Conservation (phyloP, 2,113 vertebrate genomes). For the Phaethon lepturus region DNA sequence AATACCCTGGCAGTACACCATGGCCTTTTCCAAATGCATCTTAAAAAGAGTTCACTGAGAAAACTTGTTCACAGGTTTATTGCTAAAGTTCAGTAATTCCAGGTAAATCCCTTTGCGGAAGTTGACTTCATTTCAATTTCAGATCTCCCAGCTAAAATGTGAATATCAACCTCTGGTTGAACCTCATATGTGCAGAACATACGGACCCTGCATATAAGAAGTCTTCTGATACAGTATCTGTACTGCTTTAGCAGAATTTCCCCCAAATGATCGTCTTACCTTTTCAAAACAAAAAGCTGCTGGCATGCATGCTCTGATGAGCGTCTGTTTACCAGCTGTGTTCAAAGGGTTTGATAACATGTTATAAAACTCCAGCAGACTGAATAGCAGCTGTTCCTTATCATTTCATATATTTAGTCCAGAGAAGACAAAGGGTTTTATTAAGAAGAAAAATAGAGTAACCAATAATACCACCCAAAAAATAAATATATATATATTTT, state of each 20-base stretch:
- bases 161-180: neutral
- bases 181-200: neutral
- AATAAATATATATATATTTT: neutral
- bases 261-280: neutral
- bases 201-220: neutral
- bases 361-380: conserved; percentile 62
- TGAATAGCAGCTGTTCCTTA: conserved; percentile 69
- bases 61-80: neutral
- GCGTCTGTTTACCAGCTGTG: conserved; percentile 71
- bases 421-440: neutral
- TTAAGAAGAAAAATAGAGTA: conserved; percentile 12
- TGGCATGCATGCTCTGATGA: neutral
- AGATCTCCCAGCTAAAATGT: neutral
- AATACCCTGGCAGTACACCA: neutral
- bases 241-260: neutral
- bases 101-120: neutral
- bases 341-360: conserved; percentile 76
- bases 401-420: conserved; percentile 50
- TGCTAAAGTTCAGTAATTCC: neutral
- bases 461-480: neutral
- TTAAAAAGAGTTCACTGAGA: neutral
- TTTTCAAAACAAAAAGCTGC: conserved; percentile 4
- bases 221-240: neutral
- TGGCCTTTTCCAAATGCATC: neutral
- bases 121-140: neutral